phyloP scores from a whole-genome alignment of 2,888 invertebrate genomes.

The Congeria kusceri region DNA sequence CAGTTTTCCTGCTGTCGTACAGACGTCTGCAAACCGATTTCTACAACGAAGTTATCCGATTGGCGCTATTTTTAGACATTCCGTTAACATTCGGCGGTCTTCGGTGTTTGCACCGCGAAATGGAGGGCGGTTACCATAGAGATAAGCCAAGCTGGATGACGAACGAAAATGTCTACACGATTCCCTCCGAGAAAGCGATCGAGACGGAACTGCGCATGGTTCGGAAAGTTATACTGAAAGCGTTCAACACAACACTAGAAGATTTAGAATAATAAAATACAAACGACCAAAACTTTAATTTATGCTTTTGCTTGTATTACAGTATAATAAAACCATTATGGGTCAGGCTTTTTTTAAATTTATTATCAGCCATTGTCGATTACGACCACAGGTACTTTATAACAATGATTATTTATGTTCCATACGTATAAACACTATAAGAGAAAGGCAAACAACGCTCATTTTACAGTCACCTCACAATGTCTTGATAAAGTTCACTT shows the following conservation, averaged over 20 bases:
- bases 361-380: too few relatives aligned
- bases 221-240: not conserved
- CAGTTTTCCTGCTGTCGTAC: not conserved
- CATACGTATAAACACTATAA: too few relatives aligned
- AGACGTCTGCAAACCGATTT: constrained; percentile 1
- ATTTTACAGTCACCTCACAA: too few relatives aligned
- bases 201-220: not conserved
- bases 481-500: too few relatives aligned
- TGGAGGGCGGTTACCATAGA: constrained; percentile 6
- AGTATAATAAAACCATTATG: too few relatives aligned
- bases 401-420: too few relatives aligned
- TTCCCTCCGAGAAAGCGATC: not conserved
- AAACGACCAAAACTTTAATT: too few relatives aligned
- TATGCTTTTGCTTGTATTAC: too few relatives aligned
- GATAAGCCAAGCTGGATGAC: not conserved
- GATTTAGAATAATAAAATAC: not conserved
- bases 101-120: constrained; percentile 1
- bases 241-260: not conserved
- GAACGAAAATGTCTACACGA: not conserved
- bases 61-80: constrained; percentile 1
- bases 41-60: not conserved
- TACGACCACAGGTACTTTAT: too few relatives aligned
- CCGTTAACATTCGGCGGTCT: not conserved
- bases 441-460: too few relatives aligned
- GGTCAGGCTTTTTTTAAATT: too few relatives aligned